Conservation (phyloP, 1,140 invertebrate species). For the Drosophila dunni region DNA sequence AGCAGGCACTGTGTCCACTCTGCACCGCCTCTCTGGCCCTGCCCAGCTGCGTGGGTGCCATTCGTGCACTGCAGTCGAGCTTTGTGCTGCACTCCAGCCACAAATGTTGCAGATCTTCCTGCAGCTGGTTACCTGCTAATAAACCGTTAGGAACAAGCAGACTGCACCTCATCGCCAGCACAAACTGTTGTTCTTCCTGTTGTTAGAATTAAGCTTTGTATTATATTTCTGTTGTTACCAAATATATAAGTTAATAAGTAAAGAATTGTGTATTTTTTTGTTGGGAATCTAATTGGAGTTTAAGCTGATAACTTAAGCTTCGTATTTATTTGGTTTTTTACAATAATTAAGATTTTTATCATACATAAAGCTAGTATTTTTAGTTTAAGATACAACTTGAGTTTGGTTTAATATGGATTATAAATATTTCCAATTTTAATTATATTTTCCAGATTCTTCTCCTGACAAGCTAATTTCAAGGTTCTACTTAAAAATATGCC, state of each 20-base stretch:
- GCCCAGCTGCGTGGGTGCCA: conserved; percentile 74
- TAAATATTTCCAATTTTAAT: too few species aligned
- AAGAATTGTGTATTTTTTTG: too few species aligned
- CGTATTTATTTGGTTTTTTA: too few species aligned
- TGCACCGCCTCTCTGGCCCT: conserved; percentile 60
- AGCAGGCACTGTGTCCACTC: conserved; percentile 17
- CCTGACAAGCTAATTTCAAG: too few species aligned
- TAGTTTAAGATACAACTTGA: too few species aligned
- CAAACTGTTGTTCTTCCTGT: conserved; percentile 32
- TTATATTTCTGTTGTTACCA: conserved; percentile 10
- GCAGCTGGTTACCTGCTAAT: neutral
- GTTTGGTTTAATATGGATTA: too few species aligned
- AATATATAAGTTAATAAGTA: conserved; percentile 16
- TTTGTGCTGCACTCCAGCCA: conserved; percentile 18
- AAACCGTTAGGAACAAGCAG: conserved; percentile 16
- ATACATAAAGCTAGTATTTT: too few species aligned
- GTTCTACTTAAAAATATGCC: too few species aligned
- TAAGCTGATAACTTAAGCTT: too few species aligned
- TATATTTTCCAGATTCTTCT: too few species aligned
- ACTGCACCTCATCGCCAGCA: conserved; percentile 11
- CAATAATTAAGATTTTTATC: too few species aligned
- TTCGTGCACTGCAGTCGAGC: conserved; percentile 60
- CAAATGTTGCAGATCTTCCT: conserved; percentile 31
- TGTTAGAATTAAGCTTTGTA: neutral
- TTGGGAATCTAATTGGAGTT: neutral